phyloP scores from a whole-genome alignment of 2,888 invertebrate species.

The Fabriciana adippe region DNA sequence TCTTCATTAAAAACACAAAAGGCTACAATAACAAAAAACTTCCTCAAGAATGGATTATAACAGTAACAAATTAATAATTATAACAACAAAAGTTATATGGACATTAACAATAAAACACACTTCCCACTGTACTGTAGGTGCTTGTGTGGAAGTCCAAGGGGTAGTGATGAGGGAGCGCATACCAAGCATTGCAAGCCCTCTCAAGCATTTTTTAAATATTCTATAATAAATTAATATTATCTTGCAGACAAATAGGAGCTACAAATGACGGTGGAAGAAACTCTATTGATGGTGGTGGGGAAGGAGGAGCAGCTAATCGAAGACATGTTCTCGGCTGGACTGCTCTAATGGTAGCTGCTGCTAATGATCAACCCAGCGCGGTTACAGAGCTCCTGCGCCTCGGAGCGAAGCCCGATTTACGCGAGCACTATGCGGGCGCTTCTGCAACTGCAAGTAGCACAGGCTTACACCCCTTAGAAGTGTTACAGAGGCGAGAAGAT shows the following conservation, averaged over 20 bases:
- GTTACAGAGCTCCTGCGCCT: constrained; percentile 84
- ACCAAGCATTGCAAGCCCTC: no score
- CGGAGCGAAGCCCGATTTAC: constrained; percentile 90
- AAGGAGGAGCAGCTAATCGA: constrained; percentile 84
- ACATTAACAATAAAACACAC: background rate
- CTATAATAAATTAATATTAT: background rate
- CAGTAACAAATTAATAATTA: no score
- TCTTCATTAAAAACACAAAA: no score
- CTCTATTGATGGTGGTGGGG: constrained; percentile 40
- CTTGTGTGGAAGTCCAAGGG: no score
- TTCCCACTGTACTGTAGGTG: no score
- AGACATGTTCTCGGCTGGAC: constrained; percentile 93
- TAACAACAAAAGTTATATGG: background rate
- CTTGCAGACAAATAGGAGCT: constrained; percentile 59
- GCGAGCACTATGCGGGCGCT: constrained; percentile 88
- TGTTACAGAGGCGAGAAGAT: constrained; percentile 87
- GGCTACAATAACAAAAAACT: no score
- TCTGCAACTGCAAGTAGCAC: constrained; percentile 84
- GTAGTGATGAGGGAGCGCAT: no score
- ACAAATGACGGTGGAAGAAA: constrained; percentile 41
- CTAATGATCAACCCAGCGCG: constrained; percentile 86
- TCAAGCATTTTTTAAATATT: no score
- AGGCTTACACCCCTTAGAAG: constrained; percentile 88
- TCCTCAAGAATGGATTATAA: no score
- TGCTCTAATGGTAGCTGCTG: constrained; percentile 91